Base-by-base conservation (phyloP, 2,113 vertebrate genomes). In the Pimephales promelas region DNA sequence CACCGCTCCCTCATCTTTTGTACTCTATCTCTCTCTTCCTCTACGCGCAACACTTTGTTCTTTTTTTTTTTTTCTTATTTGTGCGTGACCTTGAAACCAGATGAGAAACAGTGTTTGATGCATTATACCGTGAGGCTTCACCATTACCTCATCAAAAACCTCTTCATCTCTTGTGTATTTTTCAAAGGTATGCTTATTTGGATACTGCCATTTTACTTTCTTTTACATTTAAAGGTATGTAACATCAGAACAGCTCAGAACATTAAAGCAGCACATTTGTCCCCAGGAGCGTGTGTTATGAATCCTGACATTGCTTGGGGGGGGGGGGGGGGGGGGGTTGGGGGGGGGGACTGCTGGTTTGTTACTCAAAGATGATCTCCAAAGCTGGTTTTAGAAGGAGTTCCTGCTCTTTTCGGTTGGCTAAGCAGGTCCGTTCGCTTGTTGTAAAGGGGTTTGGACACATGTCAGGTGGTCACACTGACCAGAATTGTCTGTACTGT, bases 11-110 rank as follows among this genome's bases (percentile, higher is more conserved):
- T 82, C 75, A 71, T 68, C 68, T 83, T 86, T 82, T 64, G 75
- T 78, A 61, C 57, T 83, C 77, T 45, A 52, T 71, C 62, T 54
- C 24, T 76, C n/a, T 86, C 85, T 31, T 82, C 86, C 80, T 82
- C 59, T 56, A 82, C 9, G 2, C 28, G 56, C 56, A 78, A 45
- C 36, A 78, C 36, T 78, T 78, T 78, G 76, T 78, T 86, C 52
- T 83, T 45, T 78, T 79, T n/a, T n/a, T n/a, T n/a, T n/a, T n/a
- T 83, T 68, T 45, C 70, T 79, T 80, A 74, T 43, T 61, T 68
- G 62, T 82, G 83, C 28, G 20, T 80, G 70, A 79, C 76, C 82
- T 83, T 81, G 59, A 79, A 79, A 79, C 81, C 43, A 43, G 28
- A 52, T 59, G 76, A 78, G n/a, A 78, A 78, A 18, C 36, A 45